Conservation (phyloP, 2,797 vertebrate species). For the Agapornis canus region DNA sequence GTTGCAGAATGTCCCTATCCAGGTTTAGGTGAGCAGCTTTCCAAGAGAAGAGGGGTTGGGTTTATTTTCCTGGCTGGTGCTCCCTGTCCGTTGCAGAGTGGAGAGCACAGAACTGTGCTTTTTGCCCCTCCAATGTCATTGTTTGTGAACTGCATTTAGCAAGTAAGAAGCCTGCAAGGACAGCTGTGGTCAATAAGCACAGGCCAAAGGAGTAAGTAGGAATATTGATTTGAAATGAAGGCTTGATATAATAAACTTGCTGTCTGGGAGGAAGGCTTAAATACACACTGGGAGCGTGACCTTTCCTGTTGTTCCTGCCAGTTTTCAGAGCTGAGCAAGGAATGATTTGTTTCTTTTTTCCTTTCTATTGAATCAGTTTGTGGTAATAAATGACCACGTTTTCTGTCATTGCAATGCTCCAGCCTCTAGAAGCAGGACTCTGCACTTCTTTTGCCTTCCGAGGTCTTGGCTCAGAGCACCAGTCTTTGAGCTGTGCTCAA, state of each 20-base stretch:
- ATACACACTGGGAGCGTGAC: fast-evolving
- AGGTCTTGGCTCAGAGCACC: background rate
- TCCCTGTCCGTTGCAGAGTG: background rate
- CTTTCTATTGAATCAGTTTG: background rate
- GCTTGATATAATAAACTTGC: background rate
- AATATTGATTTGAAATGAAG: background rate
- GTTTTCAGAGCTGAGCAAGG: background rate
- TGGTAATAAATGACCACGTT: background rate
- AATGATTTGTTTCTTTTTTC: fast-evolving
- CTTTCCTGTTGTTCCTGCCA: background rate
- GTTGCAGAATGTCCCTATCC: too few relatives aligned
- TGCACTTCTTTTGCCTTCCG: background rate
- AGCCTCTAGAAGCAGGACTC: background rate
- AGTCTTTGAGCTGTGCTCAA: background rate
- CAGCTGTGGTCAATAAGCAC: background rate
- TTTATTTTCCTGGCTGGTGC: background rate
- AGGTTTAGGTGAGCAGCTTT: background rate
- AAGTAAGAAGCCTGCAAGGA: background rate
- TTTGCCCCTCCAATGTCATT: background rate
- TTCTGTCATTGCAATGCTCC: background rate
- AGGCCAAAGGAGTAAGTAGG: background rate
- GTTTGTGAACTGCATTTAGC: background rate
- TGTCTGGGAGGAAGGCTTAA: background rate
- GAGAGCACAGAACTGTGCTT: background rate
- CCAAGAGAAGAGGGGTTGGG: background rate